phyloP scores from a whole-genome alignment of 2,113 vertebrate species.

The Oreochromis aureus region DNA sequence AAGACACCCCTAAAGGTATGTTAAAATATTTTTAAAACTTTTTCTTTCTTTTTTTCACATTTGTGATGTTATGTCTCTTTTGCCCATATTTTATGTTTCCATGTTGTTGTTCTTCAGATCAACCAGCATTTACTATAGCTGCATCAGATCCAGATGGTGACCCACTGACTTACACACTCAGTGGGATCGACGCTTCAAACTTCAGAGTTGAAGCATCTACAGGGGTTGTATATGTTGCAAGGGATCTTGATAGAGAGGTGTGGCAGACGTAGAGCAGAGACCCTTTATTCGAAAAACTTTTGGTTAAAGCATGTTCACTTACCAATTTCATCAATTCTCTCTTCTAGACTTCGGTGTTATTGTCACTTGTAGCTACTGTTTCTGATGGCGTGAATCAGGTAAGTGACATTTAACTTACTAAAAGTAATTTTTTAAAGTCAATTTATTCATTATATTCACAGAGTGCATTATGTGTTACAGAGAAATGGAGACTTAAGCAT shows the following conservation, averaged over 20 bases:
- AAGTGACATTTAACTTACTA: neutral
- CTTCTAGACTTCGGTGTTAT: fast-evolving
- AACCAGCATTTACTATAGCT: slow-evolving; percentile 41
- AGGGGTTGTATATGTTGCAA: slow-evolving; percentile 38
- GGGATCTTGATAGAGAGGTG: slow-evolving; percentile 75
- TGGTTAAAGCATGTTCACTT: neutral
- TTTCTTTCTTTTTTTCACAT: neutral
- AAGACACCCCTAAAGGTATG: slow-evolving; percentile 36
- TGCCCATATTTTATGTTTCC: neutral
- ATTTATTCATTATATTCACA: neutral
- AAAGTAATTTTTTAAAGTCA: neutral
- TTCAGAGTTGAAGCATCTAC: neutral
- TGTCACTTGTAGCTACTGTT: fast-evolving
- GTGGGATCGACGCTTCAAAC: neutral
- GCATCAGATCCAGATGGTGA: slow-evolving; percentile 50
- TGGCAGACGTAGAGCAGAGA: neutral
- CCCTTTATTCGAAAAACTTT: neutral
- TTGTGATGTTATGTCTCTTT: neutral
- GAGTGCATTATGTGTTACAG: slow-evolving; percentile 53
- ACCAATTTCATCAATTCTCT: neutral
- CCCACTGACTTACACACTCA: slow-evolving; percentile 46
- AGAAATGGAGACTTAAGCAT: fast-evolving
- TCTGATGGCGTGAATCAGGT: neutral
- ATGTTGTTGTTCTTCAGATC: slow-evolving; percentile 36
- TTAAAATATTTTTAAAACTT: neutral